Base-by-base conservation (phyloP, 2,113 vertebrate genomes). In the Hemiprocne comata region DNA sequence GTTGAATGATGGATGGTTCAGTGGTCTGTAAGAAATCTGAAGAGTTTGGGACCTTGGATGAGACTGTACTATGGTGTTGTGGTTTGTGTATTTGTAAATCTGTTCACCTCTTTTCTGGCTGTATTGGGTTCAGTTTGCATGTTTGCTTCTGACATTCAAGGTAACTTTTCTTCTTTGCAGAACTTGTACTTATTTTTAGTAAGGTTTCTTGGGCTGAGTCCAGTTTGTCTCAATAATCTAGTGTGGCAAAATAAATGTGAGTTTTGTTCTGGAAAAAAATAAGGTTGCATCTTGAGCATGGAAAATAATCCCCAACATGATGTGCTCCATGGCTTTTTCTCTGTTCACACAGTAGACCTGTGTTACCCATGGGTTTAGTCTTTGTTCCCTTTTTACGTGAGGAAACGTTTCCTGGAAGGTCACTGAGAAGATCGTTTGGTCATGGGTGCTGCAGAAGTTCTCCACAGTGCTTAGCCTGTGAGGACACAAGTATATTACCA, bases 401-500 rank as follows among this genome's bases (percentile, higher is more conserved):
- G 36, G 33, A 55, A 10, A 50, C 4, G 3, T 31, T 34, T 74
- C n/a, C 17, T 26, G 69, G 53, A 42, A 58, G 50, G 31, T 23
- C 25, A 10, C 3, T 29, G 51, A 21, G 13, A 58, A 65, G 34
- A 8, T 42, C 40, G 13, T 42, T 42, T 42, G 40, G 40, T 42
- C 40, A 13, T 11, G 40, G 40, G 40, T 42, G 44, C 17, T 46
- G 44, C 44, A 46, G 44, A 18, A 46, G 6, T 46, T 7, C 44
- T 46, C 44, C 17, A 14, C 44, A 46, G 44, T 46, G 44, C 44
- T 18, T 18, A 46, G 44, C 44, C 44, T 46, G 44, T 46, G 40
- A 54, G 29, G 38, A 11, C 2, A 11, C 2, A 1, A 40, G n/a
- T 11, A 7, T 16, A 13, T 42, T 10, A 15, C 1, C 31, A 13